Evolutionary conservation across 1,140 invertebrate genomes (phyloP), one percentile per base, ranked within the genome.

Genomic region (Thalassaphorura encarpata): DNA sequence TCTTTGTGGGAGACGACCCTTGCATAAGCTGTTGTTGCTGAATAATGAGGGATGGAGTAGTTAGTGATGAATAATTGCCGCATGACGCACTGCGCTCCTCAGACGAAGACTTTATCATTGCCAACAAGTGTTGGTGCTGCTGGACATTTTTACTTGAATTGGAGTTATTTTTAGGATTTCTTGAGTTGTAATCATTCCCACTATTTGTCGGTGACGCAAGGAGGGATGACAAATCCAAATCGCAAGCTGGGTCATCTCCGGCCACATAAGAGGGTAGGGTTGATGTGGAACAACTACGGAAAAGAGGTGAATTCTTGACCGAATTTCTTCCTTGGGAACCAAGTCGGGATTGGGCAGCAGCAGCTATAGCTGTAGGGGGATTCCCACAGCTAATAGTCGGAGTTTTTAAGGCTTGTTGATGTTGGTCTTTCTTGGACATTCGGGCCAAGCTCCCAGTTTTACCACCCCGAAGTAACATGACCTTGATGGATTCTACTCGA

Each of bases 231-330:
- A 62, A 31, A 23, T 65, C 63, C 43, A 65, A 45, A 41, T 65
- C 63, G 1, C 57, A 45, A 2, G 63, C 63, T 2, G 63, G 63
- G 31, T 65, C 63, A 28, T 65, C 63, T 1, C 60, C 60, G 1
- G 63, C 63, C n/a, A 65, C 60, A 27, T 65, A 65, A 0, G 59
- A 59, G 13, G 63, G 60, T 2, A 65, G 52, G 1, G 63, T 65
- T 0, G 59, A 61, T 6, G 63, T 65, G 0, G 63, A 65, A 28
- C 63, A 65, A 29, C 45, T 52, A 2, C 63, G 50, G 29, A 65
- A 65, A 16, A 65, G 41, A 15, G 63, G 63, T 2, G 63, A 65
- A 24, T 53, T 57, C n/a, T 62, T 62, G 2, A 54, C 31, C 0
- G 47, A n/a, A n/a, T n/a, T n/a, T n/a, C n/a, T n/a, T n/a, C n/a